phyloP scores from a whole-genome alignment of 2,113 vertebrate species.

The Albula glossodonta region DNA sequence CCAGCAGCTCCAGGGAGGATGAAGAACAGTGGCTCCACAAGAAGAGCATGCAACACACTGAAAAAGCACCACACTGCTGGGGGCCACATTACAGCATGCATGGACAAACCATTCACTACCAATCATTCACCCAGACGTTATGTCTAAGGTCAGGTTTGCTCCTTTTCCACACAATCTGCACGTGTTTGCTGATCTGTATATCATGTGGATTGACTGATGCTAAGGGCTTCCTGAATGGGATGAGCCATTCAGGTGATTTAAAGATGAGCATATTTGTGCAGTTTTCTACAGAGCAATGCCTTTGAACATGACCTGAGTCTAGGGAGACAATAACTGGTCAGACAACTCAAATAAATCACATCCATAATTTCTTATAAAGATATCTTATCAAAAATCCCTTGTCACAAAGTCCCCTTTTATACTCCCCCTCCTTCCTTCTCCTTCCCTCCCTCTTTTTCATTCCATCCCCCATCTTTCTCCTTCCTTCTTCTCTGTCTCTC shows the following conservation, averaged over 20 bases:
- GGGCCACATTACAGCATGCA: neutral
- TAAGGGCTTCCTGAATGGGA: neutral
- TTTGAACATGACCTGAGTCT: neutral
- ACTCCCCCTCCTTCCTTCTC: neutral
- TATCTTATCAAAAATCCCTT: neutral
- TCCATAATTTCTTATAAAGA: neutral
- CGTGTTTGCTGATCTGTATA: neutral
- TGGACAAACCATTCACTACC: neutral
- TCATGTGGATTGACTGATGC: neutral
- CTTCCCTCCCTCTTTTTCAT: neutral
- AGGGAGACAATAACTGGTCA: neutral
- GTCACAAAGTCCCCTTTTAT: neutral
- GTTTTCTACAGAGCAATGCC: neutral
- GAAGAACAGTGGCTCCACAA: neutral
- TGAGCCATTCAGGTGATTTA: neutral
- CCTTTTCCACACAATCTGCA: neutral
- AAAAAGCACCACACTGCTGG: neutral
- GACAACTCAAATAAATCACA: neutral
- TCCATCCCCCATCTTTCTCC: neutral
- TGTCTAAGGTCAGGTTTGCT: neutral
- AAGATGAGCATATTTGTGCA: neutral
- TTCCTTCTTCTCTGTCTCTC: neutral
- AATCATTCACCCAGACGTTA: neutral
- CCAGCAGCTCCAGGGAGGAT: neutral
- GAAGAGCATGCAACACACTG: neutral